Evolutionary conservation across 92 coral and sea anemone genomes (phyloP).

Genomic region (Diadumene lineata): DNA sequence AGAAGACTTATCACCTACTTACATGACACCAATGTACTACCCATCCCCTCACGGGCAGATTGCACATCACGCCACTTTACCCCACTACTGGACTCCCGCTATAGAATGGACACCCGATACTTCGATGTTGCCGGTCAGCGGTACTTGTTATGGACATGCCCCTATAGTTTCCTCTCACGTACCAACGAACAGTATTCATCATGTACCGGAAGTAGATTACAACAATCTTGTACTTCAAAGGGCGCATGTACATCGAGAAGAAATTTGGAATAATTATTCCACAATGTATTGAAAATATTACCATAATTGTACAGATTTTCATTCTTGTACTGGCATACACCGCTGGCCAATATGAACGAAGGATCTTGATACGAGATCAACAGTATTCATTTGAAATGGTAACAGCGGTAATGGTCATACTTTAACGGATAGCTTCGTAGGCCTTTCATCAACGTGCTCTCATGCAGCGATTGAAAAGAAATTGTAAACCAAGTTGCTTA

Average conservation of each 20-base stretch:
- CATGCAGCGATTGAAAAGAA: too few species aligned
- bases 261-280: slow-evolving; percentile 33
- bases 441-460: too few species aligned
- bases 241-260: slow-evolving; percentile 42
- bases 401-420: too few species aligned
- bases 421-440: too few species aligned
- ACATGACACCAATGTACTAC: slow-evolving; percentile 39
- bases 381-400: too few species aligned
- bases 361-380: too few species aligned
- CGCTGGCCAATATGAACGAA: too few species aligned
- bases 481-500: too few species aligned
- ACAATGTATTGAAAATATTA: not conserved
- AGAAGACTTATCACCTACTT: slow-evolving; percentile 28
- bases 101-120: slow-evolving; percentile 35
- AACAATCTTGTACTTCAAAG: slow-evolving; percentile 38
- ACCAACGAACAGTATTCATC: slow-evolving; percentile 39
- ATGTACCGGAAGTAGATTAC: slow-evolving; percentile 37
- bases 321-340: too few species aligned
- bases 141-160: slow-evolving; percentile 35
- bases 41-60: slow-evolving; percentile 45
- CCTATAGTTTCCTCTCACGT: slow-evolving; percentile 29
- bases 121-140: slow-evolving; percentile 37
- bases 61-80: slow-evolving; percentile 15
- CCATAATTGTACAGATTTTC: too few species aligned
- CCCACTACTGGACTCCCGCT: slow-evolving; percentile 36